Conservation (phyloP, 37 sponge, comb jelly and placozoan genomes). For the Ianthella basta region DNA sequence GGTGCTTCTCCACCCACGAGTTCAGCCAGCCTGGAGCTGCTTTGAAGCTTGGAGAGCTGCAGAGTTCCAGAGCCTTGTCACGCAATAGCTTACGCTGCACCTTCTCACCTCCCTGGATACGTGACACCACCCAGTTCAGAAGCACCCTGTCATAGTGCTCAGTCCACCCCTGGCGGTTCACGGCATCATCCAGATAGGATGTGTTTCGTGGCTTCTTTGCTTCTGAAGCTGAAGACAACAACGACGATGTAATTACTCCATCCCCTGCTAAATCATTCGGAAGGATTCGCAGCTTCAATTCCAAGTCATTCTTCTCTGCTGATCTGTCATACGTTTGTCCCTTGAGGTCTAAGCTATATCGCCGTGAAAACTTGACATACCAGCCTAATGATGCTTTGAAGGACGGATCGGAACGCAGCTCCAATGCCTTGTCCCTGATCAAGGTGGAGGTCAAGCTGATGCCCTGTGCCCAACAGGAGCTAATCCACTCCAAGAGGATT, state of each 20-base stretch:
- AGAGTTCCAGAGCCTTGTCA: slow-evolving; percentile 71
- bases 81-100: slow-evolving; percentile 56
- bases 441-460: slow-evolving; percentile 43
- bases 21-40: slow-evolving; percentile 67
- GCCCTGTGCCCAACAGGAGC: slow-evolving; percentile 68
- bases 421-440: slow-evolving; percentile 71
- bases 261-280: slow-evolving; percentile 39
- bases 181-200: slow-evolving; percentile 35
- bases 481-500: slow-evolving; percentile 67
- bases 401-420: slow-evolving; percentile 44
- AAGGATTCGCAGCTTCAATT: slow-evolving; percentile 69
- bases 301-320: slow-evolving; percentile 18
- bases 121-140: slow-evolving; percentile 74
- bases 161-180: slow-evolving; percentile 47
- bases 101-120: slow-evolving; percentile 68
- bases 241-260: not conserved
- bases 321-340: slow-evolving; percentile 59
- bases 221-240: not conserved
- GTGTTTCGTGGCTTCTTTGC: not conserved
- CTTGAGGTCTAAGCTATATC: slow-evolving; percentile 68
- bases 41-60: slow-evolving; percentile 56
- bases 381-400: slow-evolving; percentile 85
- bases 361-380: slow-evolving; percentile 80
- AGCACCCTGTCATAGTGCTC: slow-evolving; percentile 76
- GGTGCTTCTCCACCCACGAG: slow-evolving; percentile 10